Conservation (phyloP, 2,888 invertebrate species). For the Caenorhabditis sp. region DNA sequence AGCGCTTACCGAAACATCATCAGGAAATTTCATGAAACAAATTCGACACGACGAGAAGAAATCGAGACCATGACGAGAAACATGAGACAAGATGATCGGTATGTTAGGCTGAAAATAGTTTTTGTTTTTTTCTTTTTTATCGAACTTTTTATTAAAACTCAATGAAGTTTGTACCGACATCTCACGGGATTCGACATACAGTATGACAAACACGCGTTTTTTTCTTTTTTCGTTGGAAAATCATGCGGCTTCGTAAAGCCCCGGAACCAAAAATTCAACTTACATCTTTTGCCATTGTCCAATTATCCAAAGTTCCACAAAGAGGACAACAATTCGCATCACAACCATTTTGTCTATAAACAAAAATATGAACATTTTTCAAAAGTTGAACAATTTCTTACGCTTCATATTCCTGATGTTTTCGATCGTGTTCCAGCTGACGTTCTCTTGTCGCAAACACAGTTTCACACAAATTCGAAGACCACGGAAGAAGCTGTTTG, state of each 20-base stretch:
- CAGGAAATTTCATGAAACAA: constrained; percentile 31
- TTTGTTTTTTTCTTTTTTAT: not conserved
- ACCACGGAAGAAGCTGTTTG: not conserved
- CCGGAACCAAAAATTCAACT: not conserved
- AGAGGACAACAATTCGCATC: constrained; percentile 28
- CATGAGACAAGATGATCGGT: constrained; percentile 20
- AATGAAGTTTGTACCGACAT: not conserved
- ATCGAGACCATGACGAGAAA: constrained; percentile 34
- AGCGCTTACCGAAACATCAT: too few species aligned
- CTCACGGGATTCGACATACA: too few species aligned
- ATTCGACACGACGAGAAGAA: constrained; percentile 24
- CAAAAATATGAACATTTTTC: too few species aligned
- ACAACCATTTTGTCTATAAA: constrained; percentile 4
- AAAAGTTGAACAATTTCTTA: too few species aligned
- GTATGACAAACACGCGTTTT: too few species aligned
- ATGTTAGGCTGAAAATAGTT: constrained; percentile 6
- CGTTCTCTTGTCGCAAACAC: not conserved
- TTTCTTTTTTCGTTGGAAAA: not conserved
- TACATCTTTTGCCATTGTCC: constrained; percentile 26
- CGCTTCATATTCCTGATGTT: constrained; percentile 1
- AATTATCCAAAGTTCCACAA: constrained; percentile 38
- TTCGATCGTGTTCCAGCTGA: not conserved
- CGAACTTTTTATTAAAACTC: not conserved
- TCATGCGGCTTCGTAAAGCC: too few species aligned
- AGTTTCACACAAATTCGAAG: not conserved